These are phyloP conservation scores for Trichopoda pennipes DNA, from an alignment of 2,888 invertebrate species.

Conservation along the genomic window DNA sequence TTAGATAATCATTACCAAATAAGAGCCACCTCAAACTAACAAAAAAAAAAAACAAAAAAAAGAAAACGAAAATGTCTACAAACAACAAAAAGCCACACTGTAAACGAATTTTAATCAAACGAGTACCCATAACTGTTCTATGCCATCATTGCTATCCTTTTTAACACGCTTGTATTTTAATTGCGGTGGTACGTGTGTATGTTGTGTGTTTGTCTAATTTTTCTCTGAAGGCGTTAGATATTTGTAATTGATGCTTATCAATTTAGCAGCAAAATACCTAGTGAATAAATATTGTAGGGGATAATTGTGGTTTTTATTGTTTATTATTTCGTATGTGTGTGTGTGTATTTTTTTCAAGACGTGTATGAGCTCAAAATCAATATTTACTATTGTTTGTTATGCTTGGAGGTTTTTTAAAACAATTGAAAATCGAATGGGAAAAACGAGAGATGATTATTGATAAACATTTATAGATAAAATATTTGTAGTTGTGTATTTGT, in stretches of 20 bases:
- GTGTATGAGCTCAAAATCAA: constrained; percentile 48
- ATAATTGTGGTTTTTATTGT: constrained; percentile 44
- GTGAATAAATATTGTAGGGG: constrained; percentile 22
- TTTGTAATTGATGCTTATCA: constrained; percentile 65
- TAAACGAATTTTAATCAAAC: constrained; percentile 16
- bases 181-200: constrained; percentile 48
- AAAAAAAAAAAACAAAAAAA: constrained; percentile 3
- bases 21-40: constrained; percentile 33
- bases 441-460: constrained; percentile 33
- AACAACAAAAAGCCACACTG: constrained; percentile 13
- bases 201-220: constrained; percentile 17
- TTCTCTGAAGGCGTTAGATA: constrained; percentile 51
- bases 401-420: not conserved
- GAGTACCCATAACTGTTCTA: constrained; percentile 9
- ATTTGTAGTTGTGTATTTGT: constrained; percentile 27
- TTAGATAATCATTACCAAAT: constrained; percentile 34
- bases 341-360: constrained; percentile 17
- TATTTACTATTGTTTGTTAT: constrained; percentile 9
- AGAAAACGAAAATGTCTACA: constrained; percentile 4
- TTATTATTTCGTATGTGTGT: not conserved
- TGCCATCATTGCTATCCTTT: constrained; percentile 13
- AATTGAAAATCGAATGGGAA: constrained; percentile 12
- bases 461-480: constrained; percentile 55
- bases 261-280: constrained; percentile 5
- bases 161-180: constrained; percentile 22